phyloP scores from a whole-genome alignment of 2,888 invertebrate species.

The Rhingia rostrata region DNA sequence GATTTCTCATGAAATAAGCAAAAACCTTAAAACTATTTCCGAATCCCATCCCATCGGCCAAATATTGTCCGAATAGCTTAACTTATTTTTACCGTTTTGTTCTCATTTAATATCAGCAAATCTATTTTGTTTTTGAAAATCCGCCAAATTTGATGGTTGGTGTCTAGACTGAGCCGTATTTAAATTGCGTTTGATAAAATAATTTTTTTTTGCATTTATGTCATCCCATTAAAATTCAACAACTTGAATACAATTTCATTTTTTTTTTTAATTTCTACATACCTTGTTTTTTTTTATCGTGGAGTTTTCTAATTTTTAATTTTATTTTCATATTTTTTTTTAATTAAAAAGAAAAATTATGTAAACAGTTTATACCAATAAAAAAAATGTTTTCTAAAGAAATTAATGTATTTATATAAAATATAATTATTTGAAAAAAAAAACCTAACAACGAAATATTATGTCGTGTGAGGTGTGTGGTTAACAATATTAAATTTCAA shows the following conservation, averaged over 20 bases:
- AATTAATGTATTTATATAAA: constrained; percentile 2
- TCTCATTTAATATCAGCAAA: constrained; percentile 38
- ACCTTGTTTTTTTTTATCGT: constrained; percentile 68
- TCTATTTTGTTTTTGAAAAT: constrained; percentile 34
- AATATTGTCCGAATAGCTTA: constrained; percentile 2
- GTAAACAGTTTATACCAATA: constrained; percentile 47
- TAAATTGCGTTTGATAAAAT: constrained; percentile 36
- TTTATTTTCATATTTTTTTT: constrained; percentile 29
- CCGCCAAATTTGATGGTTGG: constrained; percentile 68
- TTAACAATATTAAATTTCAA: constrained; percentile 30
- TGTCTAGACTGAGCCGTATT: constrained; percentile 69
- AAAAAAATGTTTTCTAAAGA: constrained; percentile 30
- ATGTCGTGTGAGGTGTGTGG: constrained; percentile 25
- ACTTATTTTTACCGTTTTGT: neutral
- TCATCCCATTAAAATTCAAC: constrained; percentile 40
- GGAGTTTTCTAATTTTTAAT: constrained; percentile 56
- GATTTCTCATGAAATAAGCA: constrained; percentile 4
- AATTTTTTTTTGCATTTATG: constrained; percentile 33
- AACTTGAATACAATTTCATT: constrained; percentile 53
- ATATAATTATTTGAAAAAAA: constrained; percentile 11
- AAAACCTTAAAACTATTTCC: constrained; percentile 11
- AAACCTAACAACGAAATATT: constrained; percentile 54
- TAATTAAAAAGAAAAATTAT: constrained; percentile 43
- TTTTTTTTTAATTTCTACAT: constrained; percentile 58
- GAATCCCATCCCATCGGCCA: constrained; percentile 40